A percentile compares a stretch with the other conserved stretches of the same genome.
Conservation (phyloP, 2,797 vertebrate genomes). For the Falco cherrug region DNA sequence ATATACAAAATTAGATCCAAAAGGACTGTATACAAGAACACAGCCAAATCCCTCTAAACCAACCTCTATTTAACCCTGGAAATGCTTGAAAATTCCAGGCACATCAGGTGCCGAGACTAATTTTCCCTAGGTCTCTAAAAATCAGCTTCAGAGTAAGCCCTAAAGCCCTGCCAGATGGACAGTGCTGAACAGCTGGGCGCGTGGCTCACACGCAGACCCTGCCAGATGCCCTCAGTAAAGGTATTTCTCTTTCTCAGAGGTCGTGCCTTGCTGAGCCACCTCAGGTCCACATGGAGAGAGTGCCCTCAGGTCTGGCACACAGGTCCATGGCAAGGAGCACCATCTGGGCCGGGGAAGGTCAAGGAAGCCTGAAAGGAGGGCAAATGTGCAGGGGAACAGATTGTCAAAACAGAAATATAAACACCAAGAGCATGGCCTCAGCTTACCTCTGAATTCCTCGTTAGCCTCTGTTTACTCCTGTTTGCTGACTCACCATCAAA, state of each 20-base stretch:
- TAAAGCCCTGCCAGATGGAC: background rate
- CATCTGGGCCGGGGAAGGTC: background rate
- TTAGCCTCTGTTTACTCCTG: background rate
- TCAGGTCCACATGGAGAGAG: rapidly evolving
- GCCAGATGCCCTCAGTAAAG: background rate
- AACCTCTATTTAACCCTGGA: background rate
- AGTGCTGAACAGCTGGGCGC: background rate
- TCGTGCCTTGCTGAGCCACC: rapidly evolving
- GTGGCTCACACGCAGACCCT: background rate
- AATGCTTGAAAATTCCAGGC: background rate
- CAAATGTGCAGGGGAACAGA: background rate
- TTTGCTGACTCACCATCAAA: background rate
- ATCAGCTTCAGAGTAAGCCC: background rate
- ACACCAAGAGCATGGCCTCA: background rate
- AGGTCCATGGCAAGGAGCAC: background rate
- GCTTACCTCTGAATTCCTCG: background rate
- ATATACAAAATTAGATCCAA: background rate
- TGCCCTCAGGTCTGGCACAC: background rate
- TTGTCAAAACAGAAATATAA: background rate
- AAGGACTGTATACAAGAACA: background rate
- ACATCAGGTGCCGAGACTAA: background rate
- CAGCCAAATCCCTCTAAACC: background rate
- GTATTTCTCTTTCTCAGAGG: background rate
- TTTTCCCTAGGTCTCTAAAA: background rate
- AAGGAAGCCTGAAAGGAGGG: background rate